Base-by-base conservation (phyloP, 1,140 invertebrate species). In the Lepidurus packardi region DNA sequence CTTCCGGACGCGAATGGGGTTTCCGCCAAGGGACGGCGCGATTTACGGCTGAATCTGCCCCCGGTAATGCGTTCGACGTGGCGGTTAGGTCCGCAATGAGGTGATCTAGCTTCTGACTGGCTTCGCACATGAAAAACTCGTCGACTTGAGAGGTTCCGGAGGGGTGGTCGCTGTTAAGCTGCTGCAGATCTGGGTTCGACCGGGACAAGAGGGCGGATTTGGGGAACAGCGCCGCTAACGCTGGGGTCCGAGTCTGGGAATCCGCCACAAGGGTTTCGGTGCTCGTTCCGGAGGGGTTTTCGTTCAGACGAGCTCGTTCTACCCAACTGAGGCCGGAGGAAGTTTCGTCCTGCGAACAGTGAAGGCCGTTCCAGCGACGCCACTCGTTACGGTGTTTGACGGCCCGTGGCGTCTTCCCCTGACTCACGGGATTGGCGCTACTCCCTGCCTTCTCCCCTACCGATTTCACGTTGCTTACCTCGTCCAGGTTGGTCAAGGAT, bases 401-500 rank as follows among this genome's bases (percentile, higher is more conserved):
- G 75, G 78, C 77, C 80, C 81, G 45, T 77, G 77, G 13, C 74
- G 80, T 77, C 79, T 80, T 76, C 78, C 80, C 74, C 78, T 79
- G 75, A 53, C 53, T 74, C 80, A 77, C 43, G 79, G 78, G 11
- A 78, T 82, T 43, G 78, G 80, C 75, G 74, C 79, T 75, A 65
- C 13, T 81, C 79, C 21, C 76, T 75, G 25, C 75, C 77, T 42
- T 74, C 78, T 24, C 79, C 47, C 42, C 42, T 45, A 42, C 16
- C 65, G 34, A 11, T 53, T 43, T 34, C 34, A 42, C 7, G 43
- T 16, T 65, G 43, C 21, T 34, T 41, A 65, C 45, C 1, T 77
- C 81, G 47, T 82, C 82, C 25, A 85, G 80, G 80, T 85, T 83
- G 8, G 82, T 81, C 45, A 83, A 82, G 76, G 83, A 84, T 78